Percentiles rank a stretch among this genome's conserved stretches.
Evolutionary conservation across 2,888 invertebrate genomes (phyloP).

Genomic region (Lasius fuliginosus): DNA sequence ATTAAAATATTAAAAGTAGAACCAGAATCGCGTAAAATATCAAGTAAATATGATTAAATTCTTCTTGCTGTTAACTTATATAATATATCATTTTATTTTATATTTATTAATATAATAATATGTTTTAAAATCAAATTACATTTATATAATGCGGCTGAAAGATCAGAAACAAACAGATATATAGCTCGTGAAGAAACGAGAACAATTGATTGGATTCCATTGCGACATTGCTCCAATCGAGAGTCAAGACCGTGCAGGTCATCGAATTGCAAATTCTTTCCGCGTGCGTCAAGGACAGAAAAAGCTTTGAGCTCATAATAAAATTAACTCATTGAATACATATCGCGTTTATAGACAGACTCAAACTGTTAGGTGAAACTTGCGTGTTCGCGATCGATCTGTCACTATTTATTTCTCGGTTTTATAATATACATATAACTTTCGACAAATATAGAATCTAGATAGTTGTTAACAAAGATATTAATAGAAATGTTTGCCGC

Average conservation of each 20-base stretch:
- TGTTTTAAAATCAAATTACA: neutral
- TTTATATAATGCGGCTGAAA: neutral
- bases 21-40: neutral
- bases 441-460: neutral
- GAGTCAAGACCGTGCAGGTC: constrained; percentile 1
- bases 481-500: neutral
- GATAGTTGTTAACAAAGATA: neutral
- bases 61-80: neutral
- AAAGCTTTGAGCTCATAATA: neutral
- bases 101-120: neutral
- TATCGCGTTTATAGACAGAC: neutral
- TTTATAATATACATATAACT: neutral
- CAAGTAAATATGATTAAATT: neutral
- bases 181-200: neutral
- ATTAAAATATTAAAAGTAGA: neutral
- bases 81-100: neutral
- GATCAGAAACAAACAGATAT: constrained; percentile 2
- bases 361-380: neutral
- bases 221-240: neutral
- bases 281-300: neutral
- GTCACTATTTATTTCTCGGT: neutral
- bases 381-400: neutral
- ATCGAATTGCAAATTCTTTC: neutral
- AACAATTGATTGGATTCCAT: neutral
- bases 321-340: neutral